Evolutionary conservation across 2,113 vertebrate genomes (phyloP).

Genomic region (Leucoraja erinaceus): DNA sequence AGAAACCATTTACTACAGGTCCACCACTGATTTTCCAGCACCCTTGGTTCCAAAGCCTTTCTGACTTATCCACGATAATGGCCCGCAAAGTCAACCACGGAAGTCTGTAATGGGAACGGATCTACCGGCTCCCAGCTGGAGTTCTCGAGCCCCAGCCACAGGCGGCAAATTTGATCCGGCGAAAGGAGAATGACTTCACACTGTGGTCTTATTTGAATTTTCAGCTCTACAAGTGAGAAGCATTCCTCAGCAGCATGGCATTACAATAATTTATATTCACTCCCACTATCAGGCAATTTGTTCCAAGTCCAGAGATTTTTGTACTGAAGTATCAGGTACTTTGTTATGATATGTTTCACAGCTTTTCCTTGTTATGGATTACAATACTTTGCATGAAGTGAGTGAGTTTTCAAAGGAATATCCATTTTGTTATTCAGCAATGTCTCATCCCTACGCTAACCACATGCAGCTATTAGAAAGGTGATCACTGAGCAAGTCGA

Average conservation of each 20-base stretch:
- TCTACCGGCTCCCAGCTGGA: too few species aligned
- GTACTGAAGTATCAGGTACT: constrained; percentile 5
- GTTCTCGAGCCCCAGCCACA: too few species aligned
- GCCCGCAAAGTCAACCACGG: too few species aligned
- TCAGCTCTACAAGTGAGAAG: neutral
- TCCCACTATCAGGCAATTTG: neutral
- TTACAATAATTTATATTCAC: neutral
- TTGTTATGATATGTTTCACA: neutral
- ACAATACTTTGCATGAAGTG: neutral
- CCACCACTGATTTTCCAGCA: too few species aligned
- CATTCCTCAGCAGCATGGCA: constrained; percentile 8
- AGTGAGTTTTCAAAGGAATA: neutral
- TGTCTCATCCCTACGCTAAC: neutral
- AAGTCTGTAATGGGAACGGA: too few species aligned
- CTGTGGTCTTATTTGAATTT: neutral
- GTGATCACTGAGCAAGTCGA: neutral
- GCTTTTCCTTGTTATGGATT: neutral
- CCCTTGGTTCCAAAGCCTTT: too few species aligned
- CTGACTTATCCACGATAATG: too few species aligned
- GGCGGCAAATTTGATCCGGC: too few species aligned
- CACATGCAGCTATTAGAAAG: neutral
- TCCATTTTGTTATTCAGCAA: neutral
- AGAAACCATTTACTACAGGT: too few species aligned
- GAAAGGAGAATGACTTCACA: neutral
- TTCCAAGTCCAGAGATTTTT: neutral